These are phyloP conservation scores for Huso huso DNA, from an alignment of 2,797 vertebrate species.

Conservation along the genomic window DNA sequence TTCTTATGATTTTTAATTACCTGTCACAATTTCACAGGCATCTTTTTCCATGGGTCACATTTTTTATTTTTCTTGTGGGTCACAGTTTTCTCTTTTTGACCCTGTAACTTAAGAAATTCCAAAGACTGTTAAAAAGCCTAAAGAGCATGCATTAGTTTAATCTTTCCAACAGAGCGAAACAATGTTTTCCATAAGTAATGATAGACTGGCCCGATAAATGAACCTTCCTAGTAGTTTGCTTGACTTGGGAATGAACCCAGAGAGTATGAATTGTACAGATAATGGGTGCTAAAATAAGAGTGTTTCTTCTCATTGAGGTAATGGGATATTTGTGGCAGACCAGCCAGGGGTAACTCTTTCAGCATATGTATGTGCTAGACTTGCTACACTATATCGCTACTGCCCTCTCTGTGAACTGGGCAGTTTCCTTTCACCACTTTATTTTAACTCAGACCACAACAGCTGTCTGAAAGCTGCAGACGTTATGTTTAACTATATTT, in stretches of 20 bases:
- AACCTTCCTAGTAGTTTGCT: constrained; percentile 42
- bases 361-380: constrained; percentile 58
- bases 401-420: constrained; percentile 77
- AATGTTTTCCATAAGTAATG: constrained; percentile 50
- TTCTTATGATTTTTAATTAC: constrained; percentile 15
- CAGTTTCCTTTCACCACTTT: constrained; percentile 69
- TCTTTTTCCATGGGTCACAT: constrained; percentile 33
- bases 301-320: constrained; percentile 63
- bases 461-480: constrained; percentile 63
- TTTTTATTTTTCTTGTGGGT: constrained; percentile 23
- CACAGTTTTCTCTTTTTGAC: constrained; percentile 31
- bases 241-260: constrained; percentile 73
- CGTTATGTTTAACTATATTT: constrained; percentile 64
- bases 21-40: constrained; percentile 19
- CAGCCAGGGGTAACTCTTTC: constrained; percentile 65
- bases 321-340: constrained; percentile 66
- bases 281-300: constrained; percentile 67
- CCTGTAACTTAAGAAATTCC: constrained; percentile 42
- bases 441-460: constrained; percentile 71
- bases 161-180: constrained; percentile 43
- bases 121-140: constrained; percentile 58
- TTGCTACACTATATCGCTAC: constrained; percentile 56
- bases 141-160: constrained; percentile 49
- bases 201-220: constrained; percentile 48
- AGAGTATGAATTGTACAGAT: constrained; percentile 62